phyloP scores from a whole-genome alignment of 2,113 vertebrate genomes.

The Sarotherodon lohbergeri region DNA sequence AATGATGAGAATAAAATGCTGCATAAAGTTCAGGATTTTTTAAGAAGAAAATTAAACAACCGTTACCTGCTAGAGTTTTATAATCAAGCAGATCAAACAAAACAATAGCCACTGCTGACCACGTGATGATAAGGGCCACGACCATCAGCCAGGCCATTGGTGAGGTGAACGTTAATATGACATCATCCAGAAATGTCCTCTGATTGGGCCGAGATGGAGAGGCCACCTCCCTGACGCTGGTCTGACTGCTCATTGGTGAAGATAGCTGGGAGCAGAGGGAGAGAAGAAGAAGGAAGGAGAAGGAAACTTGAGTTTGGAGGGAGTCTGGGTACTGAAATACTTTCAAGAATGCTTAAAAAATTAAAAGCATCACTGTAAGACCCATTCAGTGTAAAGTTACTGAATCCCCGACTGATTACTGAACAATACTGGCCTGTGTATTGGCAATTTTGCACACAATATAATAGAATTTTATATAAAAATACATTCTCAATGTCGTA shows the following conservation, averaged over 20 bases:
- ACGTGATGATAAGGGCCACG: conserved; percentile 60
- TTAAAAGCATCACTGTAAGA: not conserved
- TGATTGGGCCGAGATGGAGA: conserved; percentile 12
- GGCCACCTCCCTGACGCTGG: not conserved
- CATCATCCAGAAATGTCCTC: conserved; percentile 51
- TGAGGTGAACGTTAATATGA: conserved; percentile 58
- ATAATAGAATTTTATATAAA: accelerated
- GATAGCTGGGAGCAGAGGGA: not conserved
- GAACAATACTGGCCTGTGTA: not conserved
- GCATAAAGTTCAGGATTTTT: accelerated
- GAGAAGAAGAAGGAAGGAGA: not conserved
- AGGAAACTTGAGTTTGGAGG: not conserved
- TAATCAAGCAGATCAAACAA: conserved; percentile 64
- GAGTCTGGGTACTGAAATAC: not conserved
- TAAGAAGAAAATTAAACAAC: not conserved
- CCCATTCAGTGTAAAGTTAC: not conserved
- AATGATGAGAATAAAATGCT: not conserved
- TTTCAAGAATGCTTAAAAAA: not conserved
- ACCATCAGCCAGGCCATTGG: conserved; percentile 69
- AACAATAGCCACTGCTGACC: conserved; percentile 61
- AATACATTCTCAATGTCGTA: not conserved
- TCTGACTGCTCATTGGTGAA: conserved; percentile 46
- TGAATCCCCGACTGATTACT: accelerated
- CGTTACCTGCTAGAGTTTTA: conserved; percentile 57
- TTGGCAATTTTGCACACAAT: accelerated